Conservation (phyloP, 1,140 invertebrate genomes). For the Magallana angulata region DNA sequence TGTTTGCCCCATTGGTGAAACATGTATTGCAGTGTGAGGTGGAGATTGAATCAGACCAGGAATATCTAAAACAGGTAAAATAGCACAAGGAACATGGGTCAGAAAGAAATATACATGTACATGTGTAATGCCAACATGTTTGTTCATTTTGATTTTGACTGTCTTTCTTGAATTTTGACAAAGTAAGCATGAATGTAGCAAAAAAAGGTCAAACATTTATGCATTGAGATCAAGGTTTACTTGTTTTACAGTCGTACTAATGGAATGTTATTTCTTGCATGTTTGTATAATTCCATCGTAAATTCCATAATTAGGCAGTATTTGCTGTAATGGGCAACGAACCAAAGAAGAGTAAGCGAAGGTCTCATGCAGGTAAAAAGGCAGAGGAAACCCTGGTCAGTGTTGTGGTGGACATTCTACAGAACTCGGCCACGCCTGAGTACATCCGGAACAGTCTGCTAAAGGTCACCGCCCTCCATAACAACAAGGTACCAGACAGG, state of each 20-base stretch:
- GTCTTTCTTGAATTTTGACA: no score
- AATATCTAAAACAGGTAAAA: conserved; percentile 60
- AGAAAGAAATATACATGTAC: no score
- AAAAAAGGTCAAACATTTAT: no score
- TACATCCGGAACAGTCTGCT: conserved; percentile 51
- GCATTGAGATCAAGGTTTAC: no score
- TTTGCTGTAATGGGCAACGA: background rate
- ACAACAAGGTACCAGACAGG: conserved; percentile 49
- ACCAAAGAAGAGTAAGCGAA: conserved; percentile 11
- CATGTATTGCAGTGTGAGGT: conserved; percentile 57
- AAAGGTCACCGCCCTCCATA: conserved; percentile 41
- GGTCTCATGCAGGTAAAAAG: background rate
- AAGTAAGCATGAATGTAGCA: background rate
- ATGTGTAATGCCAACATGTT: no score
- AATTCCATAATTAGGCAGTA: background rate
- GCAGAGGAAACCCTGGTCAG: background rate
- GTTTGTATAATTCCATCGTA: background rate
- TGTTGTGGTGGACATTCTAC: conserved; percentile 44
- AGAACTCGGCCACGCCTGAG: conserved; percentile 49
- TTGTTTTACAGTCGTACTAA: no score
- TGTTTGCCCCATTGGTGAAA: conserved; percentile 48
- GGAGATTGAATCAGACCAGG: conserved; percentile 63
- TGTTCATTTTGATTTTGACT: no score
- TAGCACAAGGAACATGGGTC: background rate
- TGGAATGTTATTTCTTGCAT: no score